phyloP scores from a whole-genome alignment of 2,113 vertebrate genomes.

The Psophia crepitans region DNA sequence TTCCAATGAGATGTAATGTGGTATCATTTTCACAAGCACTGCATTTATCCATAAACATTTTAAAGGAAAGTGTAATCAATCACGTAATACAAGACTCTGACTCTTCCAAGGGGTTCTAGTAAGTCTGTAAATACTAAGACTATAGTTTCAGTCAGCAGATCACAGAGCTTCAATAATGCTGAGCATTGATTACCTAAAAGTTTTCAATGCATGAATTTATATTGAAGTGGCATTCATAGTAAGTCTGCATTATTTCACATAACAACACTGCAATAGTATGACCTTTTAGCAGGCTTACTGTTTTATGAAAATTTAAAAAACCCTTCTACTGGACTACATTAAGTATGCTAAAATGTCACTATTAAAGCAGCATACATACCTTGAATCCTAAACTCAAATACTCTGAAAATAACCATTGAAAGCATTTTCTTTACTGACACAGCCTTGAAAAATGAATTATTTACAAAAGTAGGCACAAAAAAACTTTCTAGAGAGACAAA shows the following conservation, averaged over 20 bases:
- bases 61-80: slow-evolving; percentile 10
- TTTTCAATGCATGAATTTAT: not conserved
- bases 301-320: not conserved
- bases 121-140: not conserved
- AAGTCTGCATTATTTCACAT: not conserved
- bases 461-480: not conserved
- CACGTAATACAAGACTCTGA: not conserved
- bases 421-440: not conserved
- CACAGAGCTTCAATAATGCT: not conserved
- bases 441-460: not conserved
- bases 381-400: not conserved
- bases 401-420: not conserved
- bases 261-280: not conserved
- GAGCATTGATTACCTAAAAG: not conserved
- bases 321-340: not conserved
- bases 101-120: not conserved
- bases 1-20: not conserved
- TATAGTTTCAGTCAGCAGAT: not conserved
- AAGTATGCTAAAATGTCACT: not conserved
- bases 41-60: not conserved
- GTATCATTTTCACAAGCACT: not conserved
- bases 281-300: not conserved
- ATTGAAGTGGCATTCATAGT: not conserved
- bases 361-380: not conserved
- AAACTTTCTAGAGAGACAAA: not conserved